These are phyloP conservation scores for Myzus persicae DNA, from an alignment of 1,140 invertebrate genomes.

Conservation along the genomic window DNA sequence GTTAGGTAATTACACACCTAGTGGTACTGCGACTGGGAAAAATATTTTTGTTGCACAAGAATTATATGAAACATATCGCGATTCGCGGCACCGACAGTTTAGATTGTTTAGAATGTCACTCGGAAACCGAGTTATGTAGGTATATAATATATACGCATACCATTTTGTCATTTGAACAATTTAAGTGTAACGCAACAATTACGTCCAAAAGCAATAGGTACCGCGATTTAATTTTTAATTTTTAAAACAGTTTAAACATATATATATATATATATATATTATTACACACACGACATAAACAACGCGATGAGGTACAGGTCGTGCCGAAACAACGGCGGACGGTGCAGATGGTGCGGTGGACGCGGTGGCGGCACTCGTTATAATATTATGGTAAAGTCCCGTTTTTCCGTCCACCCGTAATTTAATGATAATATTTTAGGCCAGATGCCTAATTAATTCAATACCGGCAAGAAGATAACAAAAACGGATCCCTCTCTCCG, in stretches of 20 bases:
- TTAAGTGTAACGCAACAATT: too few relatives aligned
- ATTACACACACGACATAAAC: background rate
- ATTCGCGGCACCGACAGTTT: background rate
- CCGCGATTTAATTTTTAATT: background rate
- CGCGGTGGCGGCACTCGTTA: background rate
- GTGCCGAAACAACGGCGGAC: background rate
- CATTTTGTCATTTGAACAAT: too few relatives aligned
- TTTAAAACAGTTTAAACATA: too few relatives aligned
- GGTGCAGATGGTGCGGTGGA: too few relatives aligned
- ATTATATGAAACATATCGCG: background rate
- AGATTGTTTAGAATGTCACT: background rate
- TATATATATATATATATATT: background rate
- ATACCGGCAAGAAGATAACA: constrained; percentile 58
- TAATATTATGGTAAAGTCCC: constrained; percentile 5
- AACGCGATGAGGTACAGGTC: background rate
- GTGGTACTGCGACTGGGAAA: background rate
- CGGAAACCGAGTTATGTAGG: too few relatives aligned
- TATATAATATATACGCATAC: too few relatives aligned
- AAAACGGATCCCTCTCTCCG: constrained; percentile 45
- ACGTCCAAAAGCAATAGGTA: too few relatives aligned
- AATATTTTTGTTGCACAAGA: background rate
- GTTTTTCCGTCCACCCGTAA: constrained; percentile 43
- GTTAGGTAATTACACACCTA: background rate
- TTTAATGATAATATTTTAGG: constrained; percentile 55
- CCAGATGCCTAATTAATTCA: constrained; percentile 58